These are phyloP conservation scores for Columba guinea DNA, from an alignment of 2,797 vertebrate species.

Conservation along the genomic window DNA sequence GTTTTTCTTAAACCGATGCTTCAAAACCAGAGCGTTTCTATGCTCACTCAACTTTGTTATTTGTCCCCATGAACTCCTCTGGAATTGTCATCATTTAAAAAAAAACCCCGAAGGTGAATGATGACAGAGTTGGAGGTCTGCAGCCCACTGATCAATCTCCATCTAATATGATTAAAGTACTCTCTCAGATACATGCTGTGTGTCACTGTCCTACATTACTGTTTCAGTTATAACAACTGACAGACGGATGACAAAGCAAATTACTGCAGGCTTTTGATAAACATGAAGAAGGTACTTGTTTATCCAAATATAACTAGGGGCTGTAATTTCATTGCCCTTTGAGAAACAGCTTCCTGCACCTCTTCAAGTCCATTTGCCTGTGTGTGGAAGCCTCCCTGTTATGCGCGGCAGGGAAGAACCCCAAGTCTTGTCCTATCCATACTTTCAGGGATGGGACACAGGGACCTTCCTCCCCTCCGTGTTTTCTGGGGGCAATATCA, in stretches of 20 bases:
- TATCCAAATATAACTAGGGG: not conserved
- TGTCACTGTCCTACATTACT: not conserved
- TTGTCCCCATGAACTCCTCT: not conserved
- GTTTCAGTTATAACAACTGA: not conserved
- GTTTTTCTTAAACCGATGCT: not conserved
- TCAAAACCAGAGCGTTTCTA: not conserved
- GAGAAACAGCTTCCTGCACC: not conserved
- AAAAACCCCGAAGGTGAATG: not conserved
- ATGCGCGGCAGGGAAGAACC: rapidly evolving
- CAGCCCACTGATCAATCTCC: not conserved
- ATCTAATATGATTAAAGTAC: not conserved
- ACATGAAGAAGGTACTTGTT: not conserved
- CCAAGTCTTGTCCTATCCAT: not conserved
- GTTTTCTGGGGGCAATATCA: not conserved
- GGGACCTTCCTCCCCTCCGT: not conserved
- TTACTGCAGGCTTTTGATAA: not conserved
- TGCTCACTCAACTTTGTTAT: not conserved
- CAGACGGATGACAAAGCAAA: not conserved
- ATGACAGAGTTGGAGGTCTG: not conserved
- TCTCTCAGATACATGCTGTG: not conserved
- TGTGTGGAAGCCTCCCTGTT: not conserved
- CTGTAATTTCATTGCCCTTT: not conserved
- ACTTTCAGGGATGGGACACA: not conserved
- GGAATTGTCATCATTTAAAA: not conserved
- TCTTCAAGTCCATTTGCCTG: not conserved